Evolutionary conservation across 2,113 vertebrate species (phyloP).

Genomic region (crab-eating macaque (Macaca fascicularis)): T2T-MFA8v1.1 NC_088375.1:55271001-55271500

Average conservation of each 20-base stretch:
- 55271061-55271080: not conserved
- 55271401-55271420: not conserved
- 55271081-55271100: not conserved
- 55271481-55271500: not conserved
- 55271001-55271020: not conserved
- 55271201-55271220: not conserved
- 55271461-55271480: not conserved
- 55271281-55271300: not conserved
- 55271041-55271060: not conserved
- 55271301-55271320: not conserved
- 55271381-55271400: not conserved
- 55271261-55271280: not conserved
- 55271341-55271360: not conserved
- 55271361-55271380: not conserved
- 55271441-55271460: not conserved
- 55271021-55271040: not conserved
- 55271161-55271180: not conserved
- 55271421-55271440: not conserved
- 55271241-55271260: not conserved
- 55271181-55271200: not conserved
- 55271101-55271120: not conserved
- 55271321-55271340: not conserved
- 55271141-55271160: not conserved
- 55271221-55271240: not conserved
- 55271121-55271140: not conserved